These are phyloP conservation scores for Petrocephalus microphthalmus DNA, from an alignment of 2,113 vertebrate genomes.

Conservation along the genomic window DNA sequence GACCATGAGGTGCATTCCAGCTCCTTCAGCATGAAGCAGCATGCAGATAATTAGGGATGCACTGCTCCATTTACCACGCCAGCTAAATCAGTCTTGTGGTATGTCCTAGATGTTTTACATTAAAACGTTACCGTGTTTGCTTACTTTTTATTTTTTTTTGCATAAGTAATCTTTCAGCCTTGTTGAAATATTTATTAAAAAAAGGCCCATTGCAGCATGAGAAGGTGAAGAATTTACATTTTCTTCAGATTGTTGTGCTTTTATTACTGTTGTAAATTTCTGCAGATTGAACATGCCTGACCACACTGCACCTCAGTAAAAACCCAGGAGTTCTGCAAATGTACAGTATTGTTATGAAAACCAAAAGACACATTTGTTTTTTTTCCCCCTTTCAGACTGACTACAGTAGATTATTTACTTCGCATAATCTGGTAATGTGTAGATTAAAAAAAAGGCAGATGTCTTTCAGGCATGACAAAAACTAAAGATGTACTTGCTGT, in stretches of 20 bases:
- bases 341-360: neutral
- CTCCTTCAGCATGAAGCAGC: neutral
- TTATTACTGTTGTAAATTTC: neutral
- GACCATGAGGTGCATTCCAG: neutral
- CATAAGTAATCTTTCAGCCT: neutral
- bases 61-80: neutral
- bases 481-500: slow-evolving; percentile 2
- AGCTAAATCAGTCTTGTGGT: neutral
- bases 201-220: neutral
- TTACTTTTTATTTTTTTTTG: neutral
- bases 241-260: neutral
- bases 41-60: neutral
- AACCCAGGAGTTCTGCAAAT: neutral
- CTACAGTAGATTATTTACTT: neutral
- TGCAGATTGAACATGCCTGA: slow-evolving; percentile 13
- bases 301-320: neutral
- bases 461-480: neutral
- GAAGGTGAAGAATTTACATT: neutral
- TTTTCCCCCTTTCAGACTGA: neutral
- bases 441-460: neutral
- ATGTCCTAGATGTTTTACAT: slow-evolving; percentile 28
- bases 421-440: neutral
- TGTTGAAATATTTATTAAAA: slow-evolving; percentile 18
- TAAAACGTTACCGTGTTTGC: slow-evolving; percentile 25
- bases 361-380: neutral